These are phyloP conservation scores for Sardinella longiceps DNA, from an alignment of 2,797 vertebrate species.

Conservation along the genomic window DNA sequence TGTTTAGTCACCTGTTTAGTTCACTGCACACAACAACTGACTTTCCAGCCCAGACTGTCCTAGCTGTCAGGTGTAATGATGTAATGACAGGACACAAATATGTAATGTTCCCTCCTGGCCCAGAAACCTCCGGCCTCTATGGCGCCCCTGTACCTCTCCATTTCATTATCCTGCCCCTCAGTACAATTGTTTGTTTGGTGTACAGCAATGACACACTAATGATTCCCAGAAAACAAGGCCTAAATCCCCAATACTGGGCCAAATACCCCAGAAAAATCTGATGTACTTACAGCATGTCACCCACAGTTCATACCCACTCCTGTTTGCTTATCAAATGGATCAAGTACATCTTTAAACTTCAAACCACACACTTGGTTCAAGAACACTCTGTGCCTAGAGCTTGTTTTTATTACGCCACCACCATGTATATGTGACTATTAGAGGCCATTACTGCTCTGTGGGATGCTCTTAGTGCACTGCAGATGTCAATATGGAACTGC, in stretches of 20 bases:
- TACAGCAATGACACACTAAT: neutral
- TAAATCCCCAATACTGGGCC: neutral
- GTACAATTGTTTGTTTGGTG: neutral
- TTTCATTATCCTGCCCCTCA: neutral
- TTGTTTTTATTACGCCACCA: neutral
- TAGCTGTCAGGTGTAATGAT: no score
- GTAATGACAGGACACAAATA: neutral
- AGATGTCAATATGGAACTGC: constrained; percentile 6
- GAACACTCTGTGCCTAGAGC: neutral
- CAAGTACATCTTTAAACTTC: neutral
- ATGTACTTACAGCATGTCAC: no score
- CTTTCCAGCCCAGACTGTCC: no score
- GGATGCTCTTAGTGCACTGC: neutral
- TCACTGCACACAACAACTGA: no score
- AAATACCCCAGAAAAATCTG: neutral
- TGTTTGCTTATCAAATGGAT: neutral
- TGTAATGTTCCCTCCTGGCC: neutral
- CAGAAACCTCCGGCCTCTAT: neutral
- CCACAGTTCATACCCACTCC: neutral
- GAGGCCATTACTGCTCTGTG: neutral
- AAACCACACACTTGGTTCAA: neutral
- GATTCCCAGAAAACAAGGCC: neutral
- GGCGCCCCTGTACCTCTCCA: neutral
- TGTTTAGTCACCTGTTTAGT: no score
- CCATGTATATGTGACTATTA: neutral